Evolutionary conservation across 2,797 vertebrate species (phyloP), one percentile per base, ranked within the genome.

Genomic region (Carapus acus): DNA sequence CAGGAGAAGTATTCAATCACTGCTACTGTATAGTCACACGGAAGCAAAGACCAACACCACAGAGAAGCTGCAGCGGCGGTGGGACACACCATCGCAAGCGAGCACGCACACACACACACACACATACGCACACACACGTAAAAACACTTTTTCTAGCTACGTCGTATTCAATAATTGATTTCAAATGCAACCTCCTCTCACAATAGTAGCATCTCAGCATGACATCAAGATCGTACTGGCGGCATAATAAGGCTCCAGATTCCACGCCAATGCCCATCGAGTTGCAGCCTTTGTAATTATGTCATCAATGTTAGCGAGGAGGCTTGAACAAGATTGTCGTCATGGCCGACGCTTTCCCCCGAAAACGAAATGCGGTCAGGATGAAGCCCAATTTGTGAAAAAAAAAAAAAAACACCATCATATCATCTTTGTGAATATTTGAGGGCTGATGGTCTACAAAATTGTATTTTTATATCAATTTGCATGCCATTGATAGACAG

Each of bases 191-290:
- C 54, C 52, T 47, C 58, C 51, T 65, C 62, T 58, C 67, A 31
- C 46, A 46, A 54, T 36, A 55, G 58, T 44, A 50, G 58, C 31
- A 59, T 67, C 49, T 72, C 72, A 55, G 62, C 68, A 50, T 78
- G 79, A 85, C 80, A 82, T 83, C 83, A 70, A 82, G 60, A 58
- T 65, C 67, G 71, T 76, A 82, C 63, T 54, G 79, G 75, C 71
- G 41, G 60, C 41, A 65, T 77, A 81, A 65, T 77, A 81, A 81
- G 79, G 74, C 76, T 77, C 70, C 58, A 24, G 31, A 54, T 72
- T 49, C 48, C 38, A 29, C 21, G 46, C 53, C 8, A 49, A 67
- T 58, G 62, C 45, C 1, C 4, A 33, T 13, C 8, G 14, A 33
- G 12, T 33, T 13, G 3, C 14, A 3, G 31, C 8, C 8, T 5